Conservation (phyloP, 2,113 vertebrate species). For the Chlorodrepanis virens region DNA sequence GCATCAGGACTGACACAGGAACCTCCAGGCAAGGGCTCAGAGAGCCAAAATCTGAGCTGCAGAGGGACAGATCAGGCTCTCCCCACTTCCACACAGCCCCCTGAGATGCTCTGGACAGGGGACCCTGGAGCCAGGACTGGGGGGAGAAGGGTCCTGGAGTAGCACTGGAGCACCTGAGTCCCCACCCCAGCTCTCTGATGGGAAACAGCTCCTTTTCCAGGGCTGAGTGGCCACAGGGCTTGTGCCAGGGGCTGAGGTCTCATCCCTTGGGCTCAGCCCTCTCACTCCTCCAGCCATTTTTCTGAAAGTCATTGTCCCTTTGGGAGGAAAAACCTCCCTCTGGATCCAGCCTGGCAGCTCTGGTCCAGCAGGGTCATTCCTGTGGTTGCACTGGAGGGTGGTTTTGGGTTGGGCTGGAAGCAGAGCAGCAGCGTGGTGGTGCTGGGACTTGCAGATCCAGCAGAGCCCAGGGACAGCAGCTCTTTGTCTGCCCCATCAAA, state of each 20-base stretch:
- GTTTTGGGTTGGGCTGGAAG: background rate
- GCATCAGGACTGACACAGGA: background rate
- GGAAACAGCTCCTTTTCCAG: background rate
- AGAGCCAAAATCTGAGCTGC: background rate
- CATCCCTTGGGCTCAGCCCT: background rate
- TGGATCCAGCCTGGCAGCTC: background rate
- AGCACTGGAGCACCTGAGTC: background rate
- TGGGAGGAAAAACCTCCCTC: background rate
- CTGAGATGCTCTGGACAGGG: background rate
- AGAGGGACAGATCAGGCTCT: background rate
- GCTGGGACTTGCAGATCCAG: background rate
- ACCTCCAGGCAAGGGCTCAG: background rate
- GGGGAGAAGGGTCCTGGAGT: background rate
- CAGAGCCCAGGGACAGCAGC: background rate
- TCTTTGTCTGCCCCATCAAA: background rate
- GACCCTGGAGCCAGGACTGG: background rate
- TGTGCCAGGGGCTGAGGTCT: fast-evolving
- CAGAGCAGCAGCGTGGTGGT: fast-evolving
- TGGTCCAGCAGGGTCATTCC: fast-evolving
- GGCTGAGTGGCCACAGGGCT: background rate
- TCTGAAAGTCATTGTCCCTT: background rate
- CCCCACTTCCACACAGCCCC: background rate
- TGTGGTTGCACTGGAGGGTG: background rate
- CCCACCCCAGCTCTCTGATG: background rate
- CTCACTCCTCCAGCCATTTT: background rate